Evolutionary conservation across 2,113 vertebrate species (phyloP), one percentile per base, ranked within the genome.

Genomic region (Nettapus auritus): DNA sequence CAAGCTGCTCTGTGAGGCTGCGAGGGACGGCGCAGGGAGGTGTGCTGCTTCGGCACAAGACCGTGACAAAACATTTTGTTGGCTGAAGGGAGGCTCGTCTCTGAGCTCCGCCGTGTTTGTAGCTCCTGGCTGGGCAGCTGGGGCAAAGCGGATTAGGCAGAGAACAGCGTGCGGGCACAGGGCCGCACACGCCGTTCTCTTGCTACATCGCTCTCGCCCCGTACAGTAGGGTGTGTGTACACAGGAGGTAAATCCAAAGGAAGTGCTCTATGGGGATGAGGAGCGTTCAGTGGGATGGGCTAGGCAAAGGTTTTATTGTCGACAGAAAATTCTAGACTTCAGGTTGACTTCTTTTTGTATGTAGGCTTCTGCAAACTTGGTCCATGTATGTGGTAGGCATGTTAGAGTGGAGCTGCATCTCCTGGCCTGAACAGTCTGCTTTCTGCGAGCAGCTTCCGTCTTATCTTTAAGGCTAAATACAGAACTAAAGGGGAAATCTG

Each of bases 51-150:
- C 1, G 1, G 12, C 42, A 31, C 0, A 34, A 62, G 40, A 62
- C 20, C 33, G 50, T 42, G 46, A 44, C 80, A 94, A 64, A 80
- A 25, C 13, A 1, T 22, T 62, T 50, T 86, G n/a, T 81, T 73
- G 22, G 26, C 22, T 25, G 19, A 62, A 18, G 44, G 20, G 28
- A 26, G 59, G 48, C 28, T 64, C 38, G 28, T 63, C 29, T 5
- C 52, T 23, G 77, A 52, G 53, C 42, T 15, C 29, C 0, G 0
- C 11, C 26, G 25, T 0, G 0, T 66, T 48, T 0, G 0, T 44
- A 46, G 16, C 75, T 88, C 40, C 70, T 14, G 7, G 6, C 22
- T 3, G 26, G 67, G 59, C 57, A 74, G 38, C 34, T 10, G 0
- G 52, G 62, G 56, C 46, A 40, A 13, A 91, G 82, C 0, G 6